Base-by-base conservation (phyloP, 2,888 invertebrate genomes). In the Cacoxenus indagator region DNA sequence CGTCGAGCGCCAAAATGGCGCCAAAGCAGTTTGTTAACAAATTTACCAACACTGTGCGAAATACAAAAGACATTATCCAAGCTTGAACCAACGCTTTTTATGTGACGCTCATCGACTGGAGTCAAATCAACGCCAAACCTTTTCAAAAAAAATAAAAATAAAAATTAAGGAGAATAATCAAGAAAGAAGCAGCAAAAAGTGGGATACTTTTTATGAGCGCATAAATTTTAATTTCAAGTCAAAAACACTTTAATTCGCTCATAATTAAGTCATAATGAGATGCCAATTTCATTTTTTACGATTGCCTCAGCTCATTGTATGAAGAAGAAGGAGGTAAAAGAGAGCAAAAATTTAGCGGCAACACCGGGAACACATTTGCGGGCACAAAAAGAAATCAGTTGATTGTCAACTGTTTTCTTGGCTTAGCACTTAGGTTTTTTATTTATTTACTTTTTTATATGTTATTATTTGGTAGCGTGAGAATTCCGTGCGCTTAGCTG, bases 241-340 rank as follows among this genome's bases (percentile, higher is more conserved):
- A 59, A 29, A 29, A 59, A 57, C 29, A 27, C 59, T 59, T 59
- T 62, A 45, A 62, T 68, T 76, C 76, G 75, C 79, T 77, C 83
- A 81, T 84, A 82, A 82, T 82, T 84, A 82, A 84, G 76, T 83
- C 80, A 79, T 79, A 79, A 84, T 82, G 78, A 83, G 79, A 79
- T 77, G 78, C 76, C 73, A 75, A 81, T 74, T 74, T 73, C 70
- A 31, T 68, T 24, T 45, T 45, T 62, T 62, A 62, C 31, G 14
- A 45, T 26, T n/a, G n/a, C n/a, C n/a, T n/a, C n/a, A n/a, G n/a
- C n/a, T n/a, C n/a, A n/a, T n/a, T 54, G 37, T 37, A 14, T 37
- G 4, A 9, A 6, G 31, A 6, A 6, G 31, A 31, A 9, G 4
- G 8, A 14, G 37, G 9, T 1, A 14, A 37, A 37, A 14, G 9